These are phyloP conservation scores for Poecile atricapillus DNA, from an alignment of 2,113 vertebrate species.

Conservation along the genomic window DNA sequence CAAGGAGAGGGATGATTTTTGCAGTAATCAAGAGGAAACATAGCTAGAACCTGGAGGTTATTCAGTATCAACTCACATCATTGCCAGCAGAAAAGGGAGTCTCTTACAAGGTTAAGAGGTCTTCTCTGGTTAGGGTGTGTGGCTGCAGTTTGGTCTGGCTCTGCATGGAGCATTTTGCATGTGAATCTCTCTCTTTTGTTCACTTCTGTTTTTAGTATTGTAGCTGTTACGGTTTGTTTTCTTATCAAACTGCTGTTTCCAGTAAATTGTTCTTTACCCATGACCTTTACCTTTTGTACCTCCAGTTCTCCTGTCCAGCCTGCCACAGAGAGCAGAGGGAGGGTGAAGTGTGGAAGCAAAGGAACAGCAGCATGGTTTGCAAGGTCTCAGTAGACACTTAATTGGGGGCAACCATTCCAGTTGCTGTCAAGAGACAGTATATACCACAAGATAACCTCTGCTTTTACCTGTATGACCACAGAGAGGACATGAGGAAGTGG, in stretches of 20 bases:
- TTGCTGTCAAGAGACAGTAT: neutral
- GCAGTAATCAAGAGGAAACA: neutral
- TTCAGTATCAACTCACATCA: neutral
- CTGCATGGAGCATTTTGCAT: neutral
- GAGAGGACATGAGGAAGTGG: neutral
- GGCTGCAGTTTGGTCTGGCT: neutral
- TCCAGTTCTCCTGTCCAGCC: neutral
- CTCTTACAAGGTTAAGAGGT: no score
- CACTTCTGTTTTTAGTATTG: neutral
- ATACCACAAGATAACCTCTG: neutral
- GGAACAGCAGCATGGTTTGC: neutral
- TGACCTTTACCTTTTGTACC: neutral
- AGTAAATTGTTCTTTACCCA: neutral
- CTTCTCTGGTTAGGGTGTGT: neutral
- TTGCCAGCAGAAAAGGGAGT: neutral
- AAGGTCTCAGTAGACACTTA: neutral
- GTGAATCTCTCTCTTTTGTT: neutral
- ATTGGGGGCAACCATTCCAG: neutral
- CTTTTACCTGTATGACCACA: neutral
- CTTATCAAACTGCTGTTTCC: neutral
- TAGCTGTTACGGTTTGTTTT: neutral
- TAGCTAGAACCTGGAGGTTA: neutral
- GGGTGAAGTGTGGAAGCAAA: neutral
- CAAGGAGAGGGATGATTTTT: neutral
- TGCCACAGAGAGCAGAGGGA: neutral